Conservation (phyloP, 2,113 vertebrate genomes). For the Antechinus flavipes region DNA sequence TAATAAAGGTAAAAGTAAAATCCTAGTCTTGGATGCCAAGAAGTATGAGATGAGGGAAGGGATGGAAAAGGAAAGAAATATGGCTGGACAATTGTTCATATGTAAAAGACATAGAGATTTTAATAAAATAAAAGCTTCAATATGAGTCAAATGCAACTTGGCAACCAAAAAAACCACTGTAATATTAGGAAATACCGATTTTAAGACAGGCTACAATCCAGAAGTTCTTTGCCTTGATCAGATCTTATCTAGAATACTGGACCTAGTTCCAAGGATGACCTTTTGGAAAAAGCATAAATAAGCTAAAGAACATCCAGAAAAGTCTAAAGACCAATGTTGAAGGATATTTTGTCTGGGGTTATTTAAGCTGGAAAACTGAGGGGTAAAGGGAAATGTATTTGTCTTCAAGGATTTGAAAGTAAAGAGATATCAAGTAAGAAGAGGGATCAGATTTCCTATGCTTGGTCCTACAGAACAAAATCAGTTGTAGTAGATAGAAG, state of each 20-base stretch:
- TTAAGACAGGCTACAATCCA: neutral
- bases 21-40: neutral
- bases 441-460: neutral
- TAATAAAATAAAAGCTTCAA: neutral
- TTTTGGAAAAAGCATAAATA: neutral
- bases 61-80: neutral
- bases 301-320: neutral
- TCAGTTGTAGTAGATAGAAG: neutral
- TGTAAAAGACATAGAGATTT: neutral
- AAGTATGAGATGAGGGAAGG: neutral
- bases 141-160: neutral
- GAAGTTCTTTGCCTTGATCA: neutral
- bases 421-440: neutral
- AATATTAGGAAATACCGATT: neutral
- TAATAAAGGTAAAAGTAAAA: neutral
- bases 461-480: neutral
- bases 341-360: neutral
- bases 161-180: neutral
- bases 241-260: neutral
- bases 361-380: neutral
- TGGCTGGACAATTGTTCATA: neutral
- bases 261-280: neutral
- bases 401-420: neutral
- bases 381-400: neutral
- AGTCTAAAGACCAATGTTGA: neutral